Conservation (phyloP, 2,113 vertebrate species). For the Rhinichthys klamathensis region DNA sequence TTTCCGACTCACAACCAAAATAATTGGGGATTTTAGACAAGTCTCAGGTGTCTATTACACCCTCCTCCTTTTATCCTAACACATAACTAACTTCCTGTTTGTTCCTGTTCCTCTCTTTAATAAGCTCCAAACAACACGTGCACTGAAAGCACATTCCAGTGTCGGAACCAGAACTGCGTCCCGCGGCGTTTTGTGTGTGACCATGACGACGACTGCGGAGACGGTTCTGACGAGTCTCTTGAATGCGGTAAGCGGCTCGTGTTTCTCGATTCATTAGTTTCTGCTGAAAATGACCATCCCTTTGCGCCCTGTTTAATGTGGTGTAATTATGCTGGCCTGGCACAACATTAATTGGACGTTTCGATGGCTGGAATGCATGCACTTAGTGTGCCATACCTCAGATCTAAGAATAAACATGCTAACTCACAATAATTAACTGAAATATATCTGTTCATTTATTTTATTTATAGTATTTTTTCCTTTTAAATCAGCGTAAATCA, state of each 20-base stretch:
- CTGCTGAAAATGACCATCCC: background rate
- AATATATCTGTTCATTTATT: background rate
- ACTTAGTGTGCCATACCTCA: background rate
- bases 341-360: conserved; percentile 1
- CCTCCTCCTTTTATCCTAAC: background rate
- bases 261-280: background rate
- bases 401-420: conserved; percentile 8
- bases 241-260: conserved; percentile 80
- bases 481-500: background rate
- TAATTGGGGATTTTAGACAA: background rate
- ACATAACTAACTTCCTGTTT: background rate
- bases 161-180: conserved; percentile 83
- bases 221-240: conserved; percentile 85
- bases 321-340: conserved; percentile 21
- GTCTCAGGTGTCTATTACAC: background rate
- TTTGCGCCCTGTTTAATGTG: background rate
- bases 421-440: background rate
- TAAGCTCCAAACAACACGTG: conserved; percentile 70
- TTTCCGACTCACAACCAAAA: background rate
- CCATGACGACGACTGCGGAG: conserved; percentile 86
- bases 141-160: conserved; percentile 83
- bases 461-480: too few species aligned
- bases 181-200: conserved; percentile 85
- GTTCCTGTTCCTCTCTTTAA: background rate
- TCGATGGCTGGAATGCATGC: background rate